phyloP scores from a whole-genome alignment of 2,888 invertebrate genomes.

The Ganaspis brasiliensis region DNA sequence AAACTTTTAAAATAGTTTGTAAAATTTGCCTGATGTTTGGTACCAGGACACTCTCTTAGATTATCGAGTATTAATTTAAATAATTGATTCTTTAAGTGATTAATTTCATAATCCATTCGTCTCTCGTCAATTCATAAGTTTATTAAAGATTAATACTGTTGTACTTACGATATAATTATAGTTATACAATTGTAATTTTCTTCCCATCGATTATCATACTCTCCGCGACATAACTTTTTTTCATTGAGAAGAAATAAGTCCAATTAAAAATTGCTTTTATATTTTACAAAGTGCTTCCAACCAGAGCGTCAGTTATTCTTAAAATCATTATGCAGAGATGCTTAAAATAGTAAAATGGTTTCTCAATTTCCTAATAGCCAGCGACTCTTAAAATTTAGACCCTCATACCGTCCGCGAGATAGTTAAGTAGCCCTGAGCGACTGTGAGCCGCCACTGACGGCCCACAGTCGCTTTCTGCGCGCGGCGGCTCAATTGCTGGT shows the following conservation, averaged over 20 bases:
- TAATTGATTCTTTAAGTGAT: conserved; percentile 58
- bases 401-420: too few species aligned
- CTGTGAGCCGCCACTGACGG: too few species aligned
- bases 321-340: neutral
- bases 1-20: neutral
- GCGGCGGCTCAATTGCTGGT: too few species aligned
- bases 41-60: neutral
- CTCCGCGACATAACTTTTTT: conserved; percentile 11
- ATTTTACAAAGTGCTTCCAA: neutral
- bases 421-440: too few species aligned
- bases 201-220: conserved; percentile 48
- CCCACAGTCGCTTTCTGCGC: too few species aligned
- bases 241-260: neutral
- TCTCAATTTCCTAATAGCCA: too few species aligned
- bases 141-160: conserved; percentile 75
- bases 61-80: conserved; percentile 62
- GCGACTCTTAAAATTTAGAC: too few species aligned
- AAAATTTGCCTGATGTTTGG: neutral
- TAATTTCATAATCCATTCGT: conserved; percentile 63
- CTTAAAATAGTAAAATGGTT: neutral
- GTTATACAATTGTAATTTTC: conserved; percentile 55
- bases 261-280: conserved; percentile 1
- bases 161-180: conserved; percentile 67
- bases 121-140: conserved; percentile 58
- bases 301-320: neutral